phyloP scores from a whole-genome alignment of 1,140 invertebrate genomes.

The Sitophilus oryzae region DNA sequence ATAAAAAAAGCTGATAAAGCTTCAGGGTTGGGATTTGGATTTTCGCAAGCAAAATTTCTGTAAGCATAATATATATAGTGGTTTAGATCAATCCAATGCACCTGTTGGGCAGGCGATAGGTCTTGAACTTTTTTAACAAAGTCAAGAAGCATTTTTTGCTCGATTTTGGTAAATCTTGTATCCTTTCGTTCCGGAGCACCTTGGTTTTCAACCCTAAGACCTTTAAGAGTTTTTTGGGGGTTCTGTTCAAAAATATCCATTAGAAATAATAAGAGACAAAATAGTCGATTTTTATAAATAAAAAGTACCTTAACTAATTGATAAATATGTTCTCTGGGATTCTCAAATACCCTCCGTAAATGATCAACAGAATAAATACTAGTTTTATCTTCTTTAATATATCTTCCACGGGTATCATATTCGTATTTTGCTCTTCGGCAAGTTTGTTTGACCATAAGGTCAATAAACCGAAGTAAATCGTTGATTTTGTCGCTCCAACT shows the following conservation, averaged over 20 bases:
- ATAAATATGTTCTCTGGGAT: constrained; percentile 30
- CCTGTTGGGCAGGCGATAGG: constrained; percentile 26
- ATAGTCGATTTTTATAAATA: background rate
- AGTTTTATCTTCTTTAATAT: constrained; percentile 25
- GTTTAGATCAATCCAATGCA: constrained; percentile 36
- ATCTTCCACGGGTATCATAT: constrained; percentile 28
- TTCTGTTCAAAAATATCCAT: constrained; percentile 10
- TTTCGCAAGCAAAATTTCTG: constrained; percentile 32
- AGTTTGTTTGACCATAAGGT: constrained; percentile 33
- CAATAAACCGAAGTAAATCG: constrained; percentile 26
- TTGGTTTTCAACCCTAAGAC: constrained; percentile 19
- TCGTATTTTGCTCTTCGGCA: constrained; percentile 34
- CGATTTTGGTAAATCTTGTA: constrained; percentile 21
- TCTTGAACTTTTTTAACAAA: constrained; percentile 36
- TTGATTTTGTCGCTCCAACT: constrained; percentile 11
- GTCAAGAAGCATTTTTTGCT: constrained; percentile 32
- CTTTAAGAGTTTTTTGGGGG: constrained; percentile 16
- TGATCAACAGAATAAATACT: constrained; percentile 34
- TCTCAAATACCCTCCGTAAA: constrained; percentile 32
- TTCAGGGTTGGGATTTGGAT: constrained; percentile 27
- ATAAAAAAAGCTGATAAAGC: constrained; percentile 29
- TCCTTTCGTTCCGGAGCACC: constrained; percentile 13
- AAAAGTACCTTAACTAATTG: constrained; percentile 29
- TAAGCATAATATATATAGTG: constrained; percentile 39
- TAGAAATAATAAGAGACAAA: background rate